These are phyloP conservation scores for Lamprologus ornatipinnis DNA, from an alignment of 2,113 vertebrate species.

Conservation along the genomic window DNA sequence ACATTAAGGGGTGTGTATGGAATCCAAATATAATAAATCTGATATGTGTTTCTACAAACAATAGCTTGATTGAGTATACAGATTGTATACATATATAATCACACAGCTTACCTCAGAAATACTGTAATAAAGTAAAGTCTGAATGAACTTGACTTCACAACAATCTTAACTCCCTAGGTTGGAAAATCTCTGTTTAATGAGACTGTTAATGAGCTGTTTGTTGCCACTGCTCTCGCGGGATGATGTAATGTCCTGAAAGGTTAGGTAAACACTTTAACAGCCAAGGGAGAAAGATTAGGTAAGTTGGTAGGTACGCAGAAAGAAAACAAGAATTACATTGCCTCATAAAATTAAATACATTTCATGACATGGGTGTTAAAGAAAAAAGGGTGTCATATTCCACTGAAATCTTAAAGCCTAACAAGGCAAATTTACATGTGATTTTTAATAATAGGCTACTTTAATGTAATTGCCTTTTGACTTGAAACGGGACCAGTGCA, in stretches of 20 bases:
- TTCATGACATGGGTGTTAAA: background rate
- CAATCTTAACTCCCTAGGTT: slow-evolving; percentile 1
- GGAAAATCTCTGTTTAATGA: slow-evolving; percentile 9
- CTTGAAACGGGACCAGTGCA: background rate
- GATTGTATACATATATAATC: background rate
- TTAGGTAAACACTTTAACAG: background rate
- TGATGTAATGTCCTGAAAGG: slow-evolving; percentile 26
- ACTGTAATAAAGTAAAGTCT: background rate
- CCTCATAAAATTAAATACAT: background rate
- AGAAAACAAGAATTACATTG: background rate
- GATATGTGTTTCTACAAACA: background rate
- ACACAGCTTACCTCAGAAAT: background rate
- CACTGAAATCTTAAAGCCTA: background rate
- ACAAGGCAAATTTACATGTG: background rate
- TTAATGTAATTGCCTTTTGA: background rate
- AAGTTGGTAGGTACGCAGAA: background rate
- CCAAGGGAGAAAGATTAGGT: background rate
- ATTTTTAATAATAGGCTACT: background rate
- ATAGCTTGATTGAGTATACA: background rate
- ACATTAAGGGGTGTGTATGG: background rate
- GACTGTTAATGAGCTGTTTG: slow-evolving; percentile 51
- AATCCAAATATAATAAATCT: background rate
- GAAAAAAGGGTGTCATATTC: background rate
- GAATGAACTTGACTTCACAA: background rate
- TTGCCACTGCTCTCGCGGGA: background rate